These are phyloP conservation scores for Alviniconcha marisindica DNA, from an alignment of 1,140 invertebrate genomes.

Conservation along the genomic window DNA sequence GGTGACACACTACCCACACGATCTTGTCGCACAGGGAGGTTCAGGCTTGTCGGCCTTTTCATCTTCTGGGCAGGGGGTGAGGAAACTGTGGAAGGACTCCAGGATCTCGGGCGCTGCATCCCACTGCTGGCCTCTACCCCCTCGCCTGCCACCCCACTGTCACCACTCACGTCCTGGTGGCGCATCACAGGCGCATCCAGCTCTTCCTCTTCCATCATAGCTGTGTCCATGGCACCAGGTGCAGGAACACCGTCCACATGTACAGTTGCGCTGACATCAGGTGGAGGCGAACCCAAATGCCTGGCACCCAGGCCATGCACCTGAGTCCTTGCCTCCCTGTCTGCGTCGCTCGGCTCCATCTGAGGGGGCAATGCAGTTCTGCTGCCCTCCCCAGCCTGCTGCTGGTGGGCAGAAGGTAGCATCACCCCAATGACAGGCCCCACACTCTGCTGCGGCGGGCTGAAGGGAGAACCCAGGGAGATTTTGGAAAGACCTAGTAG, in stretches of 20 bases:
- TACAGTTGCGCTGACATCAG: neutral
- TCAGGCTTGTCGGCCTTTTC: constrained; percentile 70
- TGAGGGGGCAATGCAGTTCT: neutral
- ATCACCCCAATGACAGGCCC: neutral
- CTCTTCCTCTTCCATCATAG: neutral
- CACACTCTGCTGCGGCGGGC: neutral
- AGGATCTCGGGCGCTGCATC: constrained; percentile 52
- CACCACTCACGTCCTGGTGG: constrained; percentile 22
- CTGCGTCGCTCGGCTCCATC: neutral
- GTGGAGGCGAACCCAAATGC: neutral
- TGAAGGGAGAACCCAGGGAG: constrained; percentile 44
- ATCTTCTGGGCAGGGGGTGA: constrained; percentile 52
- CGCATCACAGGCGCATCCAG: constrained; percentile 42
- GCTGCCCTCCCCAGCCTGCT: neutral
- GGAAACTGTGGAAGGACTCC: constrained; percentile 52
- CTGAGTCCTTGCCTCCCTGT: neutral
- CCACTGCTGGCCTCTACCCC: constrained; percentile 27
- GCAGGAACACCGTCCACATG: neutral
- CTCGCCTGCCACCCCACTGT: constrained; percentile 16
- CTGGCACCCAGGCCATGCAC: neutral
- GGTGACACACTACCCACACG: constrained; percentile 43
- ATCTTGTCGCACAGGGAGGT: constrained; percentile 64
- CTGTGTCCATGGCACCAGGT: constrained; percentile 8
- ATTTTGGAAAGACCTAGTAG: constrained; percentile 63
- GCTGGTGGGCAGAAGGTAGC: neutral